These are phyloP conservation scores for Gadus macrocephalus DNA, from an alignment of 2,113 vertebrate species.

Conservation along the genomic window DNA sequence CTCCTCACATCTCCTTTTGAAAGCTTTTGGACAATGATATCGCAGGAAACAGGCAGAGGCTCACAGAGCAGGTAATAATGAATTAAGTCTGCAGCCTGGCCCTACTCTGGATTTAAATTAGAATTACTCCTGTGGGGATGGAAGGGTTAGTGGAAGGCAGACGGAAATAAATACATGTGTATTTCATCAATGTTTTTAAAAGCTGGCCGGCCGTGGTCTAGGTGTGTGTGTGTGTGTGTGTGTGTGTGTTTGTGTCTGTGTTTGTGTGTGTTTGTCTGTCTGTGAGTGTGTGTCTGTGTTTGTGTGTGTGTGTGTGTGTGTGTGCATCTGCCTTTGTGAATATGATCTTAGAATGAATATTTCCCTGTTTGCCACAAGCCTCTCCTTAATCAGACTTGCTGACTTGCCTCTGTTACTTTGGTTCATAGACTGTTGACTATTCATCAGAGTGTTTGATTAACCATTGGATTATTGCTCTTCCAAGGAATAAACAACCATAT, in stretches of 20 bases:
- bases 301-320: constrained; percentile 38
- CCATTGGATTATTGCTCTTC: too few species aligned
- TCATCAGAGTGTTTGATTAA: neutral
- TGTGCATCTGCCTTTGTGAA: constrained; percentile 34
- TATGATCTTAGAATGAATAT: too few species aligned
- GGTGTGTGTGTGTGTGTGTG: constrained; percentile 53
- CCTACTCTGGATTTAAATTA: constrained; percentile 80
- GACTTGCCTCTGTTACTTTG: neutral
- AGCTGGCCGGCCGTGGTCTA: neutral
- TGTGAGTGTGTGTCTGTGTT: constrained; percentile 43
- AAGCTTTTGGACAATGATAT: constrained; percentile 71
- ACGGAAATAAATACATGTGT: constrained; percentile 74
- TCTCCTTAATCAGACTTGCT: constrained; percentile 28
- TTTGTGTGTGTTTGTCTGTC: constrained; percentile 27
- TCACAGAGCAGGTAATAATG: constrained; percentile 72
- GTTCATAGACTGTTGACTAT: constrained; percentile 13
- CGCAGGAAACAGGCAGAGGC: constrained; percentile 68
- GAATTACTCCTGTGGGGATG: constrained; percentile 75
- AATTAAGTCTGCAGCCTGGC: constrained; percentile 74
- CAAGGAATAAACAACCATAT: too few species aligned
- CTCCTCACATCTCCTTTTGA: constrained; percentile 70
- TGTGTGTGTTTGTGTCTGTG: constrained; percentile 16
- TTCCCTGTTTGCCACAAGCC: constrained; percentile 22
- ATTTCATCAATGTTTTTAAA: constrained; percentile 71
- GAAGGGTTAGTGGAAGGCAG: constrained; percentile 73